These are phyloP conservation scores for Prorops nasuta DNA, from an alignment of 1,140 invertebrate species.

Conservation along the genomic window DNA sequence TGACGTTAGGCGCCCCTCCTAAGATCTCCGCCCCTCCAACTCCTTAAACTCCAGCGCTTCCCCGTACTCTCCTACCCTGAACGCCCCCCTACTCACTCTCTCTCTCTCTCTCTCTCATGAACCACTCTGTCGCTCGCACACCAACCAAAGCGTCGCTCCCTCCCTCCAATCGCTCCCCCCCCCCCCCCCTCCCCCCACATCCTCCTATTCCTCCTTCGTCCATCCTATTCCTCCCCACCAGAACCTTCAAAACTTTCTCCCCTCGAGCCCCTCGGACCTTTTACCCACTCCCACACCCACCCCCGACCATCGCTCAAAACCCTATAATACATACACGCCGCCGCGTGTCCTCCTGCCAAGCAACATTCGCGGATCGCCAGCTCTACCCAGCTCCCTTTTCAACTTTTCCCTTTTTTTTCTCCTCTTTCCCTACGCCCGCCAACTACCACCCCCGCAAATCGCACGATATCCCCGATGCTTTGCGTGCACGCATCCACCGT, in stretches of 20 bases:
- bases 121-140: slow-evolving; percentile 17
- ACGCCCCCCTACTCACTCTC: slow-evolving; percentile 6
- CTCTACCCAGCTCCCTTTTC: slow-evolving; percentile 21
- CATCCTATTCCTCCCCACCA: slow-evolving; percentile 22
- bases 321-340: slow-evolving; percentile 5
- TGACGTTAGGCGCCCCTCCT: slow-evolving; percentile 47
- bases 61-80: slow-evolving; percentile 19
- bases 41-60: slow-evolving; percentile 18
- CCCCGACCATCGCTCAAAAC: slow-evolving; percentile 12
- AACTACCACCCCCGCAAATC: too few relatives aligned
- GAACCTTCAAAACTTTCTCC: slow-evolving; percentile 13
- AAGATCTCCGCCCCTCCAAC: slow-evolving; percentile 34
- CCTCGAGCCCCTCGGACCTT: slow-evolving; percentile 10
- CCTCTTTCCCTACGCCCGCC: neutral
- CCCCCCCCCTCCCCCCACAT: slow-evolving; percentile 21
- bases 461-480: too few relatives aligned
- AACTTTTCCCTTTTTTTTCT: neutral
- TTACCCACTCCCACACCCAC: slow-evolving; percentile 6
- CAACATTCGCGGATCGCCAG: slow-evolving; percentile 25
- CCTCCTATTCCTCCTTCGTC: slow-evolving; percentile 26
- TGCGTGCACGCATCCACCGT: too few relatives aligned
- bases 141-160: too few relatives aligned
- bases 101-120: slow-evolving; percentile 4
- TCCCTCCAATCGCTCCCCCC: slow-evolving; percentile 15
- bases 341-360: slow-evolving; percentile 18